A percentile compares a stretch with the other conserved stretches of the same genome.
phyloP scores from a whole-genome alignment of 2,888 invertebrate genomes.

The Meteorus cinctellus region DNA sequence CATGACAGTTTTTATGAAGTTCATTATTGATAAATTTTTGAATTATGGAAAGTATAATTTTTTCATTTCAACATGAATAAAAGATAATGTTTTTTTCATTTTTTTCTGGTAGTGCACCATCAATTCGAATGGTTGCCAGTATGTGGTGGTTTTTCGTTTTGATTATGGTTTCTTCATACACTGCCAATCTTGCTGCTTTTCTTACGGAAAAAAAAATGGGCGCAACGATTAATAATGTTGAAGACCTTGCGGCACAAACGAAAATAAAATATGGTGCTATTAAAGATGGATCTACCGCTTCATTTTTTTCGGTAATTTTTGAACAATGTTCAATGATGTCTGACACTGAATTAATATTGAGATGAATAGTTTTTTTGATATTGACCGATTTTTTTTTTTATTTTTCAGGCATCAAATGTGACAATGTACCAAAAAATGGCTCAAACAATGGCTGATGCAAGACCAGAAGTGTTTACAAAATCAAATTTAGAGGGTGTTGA shows the following conservation, averaged over 20 bases:
- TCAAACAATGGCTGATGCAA: constrained; percentile 93
- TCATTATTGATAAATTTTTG: too few relatives aligned
- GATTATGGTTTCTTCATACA: constrained; percentile 97
- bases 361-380: background rate
- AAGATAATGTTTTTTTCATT: background rate
- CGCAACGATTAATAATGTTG: constrained; percentile 95
- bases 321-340: constrained; percentile 3
- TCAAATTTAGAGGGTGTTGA: constrained; percentile 94
- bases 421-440: constrained; percentile 96
- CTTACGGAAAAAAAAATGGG: constrained; percentile 95
- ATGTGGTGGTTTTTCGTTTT: constrained; percentile 98
- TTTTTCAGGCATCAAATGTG: constrained; percentile 93
- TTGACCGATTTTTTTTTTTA: constrained; percentile 26
- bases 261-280: constrained; percentile 97
- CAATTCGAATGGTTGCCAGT: constrained; percentile 91
- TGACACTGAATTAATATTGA: too few relatives aligned
- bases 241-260: constrained; percentile 96
- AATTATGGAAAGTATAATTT: too few relatives aligned
- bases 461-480: constrained; percentile 89
- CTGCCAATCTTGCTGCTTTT: constrained; percentile 96
- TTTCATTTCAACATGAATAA: too few relatives aligned
- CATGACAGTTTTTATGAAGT: too few relatives aligned
- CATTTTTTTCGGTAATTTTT: constrained; percentile 89
- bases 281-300: constrained; percentile 93
- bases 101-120: constrained; percentile 62